Evolutionary conservation across 2,888 invertebrate genomes (phyloP).

Genomic region (Ceramica pisi): DNA sequence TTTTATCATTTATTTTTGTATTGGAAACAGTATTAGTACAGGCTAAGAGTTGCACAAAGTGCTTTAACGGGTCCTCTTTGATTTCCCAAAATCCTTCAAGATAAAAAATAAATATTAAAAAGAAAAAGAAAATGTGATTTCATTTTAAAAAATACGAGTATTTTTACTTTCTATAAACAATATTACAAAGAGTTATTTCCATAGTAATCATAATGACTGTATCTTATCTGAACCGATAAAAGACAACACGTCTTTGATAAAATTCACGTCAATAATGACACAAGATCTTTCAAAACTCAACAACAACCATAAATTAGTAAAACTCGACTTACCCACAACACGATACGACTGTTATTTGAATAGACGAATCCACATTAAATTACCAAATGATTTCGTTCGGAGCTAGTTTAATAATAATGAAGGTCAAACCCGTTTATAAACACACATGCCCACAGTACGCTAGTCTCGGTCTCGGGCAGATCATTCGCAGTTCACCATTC

Average conservation of each 20-base stretch:
- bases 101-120: too few species aligned
- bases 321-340: constrained; percentile 13
- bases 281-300: neutral
- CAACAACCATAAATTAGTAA: constrained; percentile 1
- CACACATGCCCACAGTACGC: neutral
- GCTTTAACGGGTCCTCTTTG: too few species aligned
- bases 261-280: neutral
- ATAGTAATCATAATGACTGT: neutral
- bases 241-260: neutral
- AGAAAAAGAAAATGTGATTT: too few species aligned
- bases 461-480: constrained; percentile 6
- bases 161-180: too few species aligned
- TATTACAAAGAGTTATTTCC: too few species aligned
- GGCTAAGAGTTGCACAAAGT: too few species aligned
- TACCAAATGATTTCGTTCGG: constrained; percentile 7
- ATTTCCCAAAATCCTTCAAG: too few species aligned
- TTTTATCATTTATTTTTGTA: too few species aligned
- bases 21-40: too few species aligned
- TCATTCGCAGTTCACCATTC: constrained; percentile 2
- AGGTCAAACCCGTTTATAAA: constrained; percentile 44
- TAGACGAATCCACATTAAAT: neutral
- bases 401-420: constrained; percentile 19
- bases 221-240: neutral
- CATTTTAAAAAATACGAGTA: too few species aligned
- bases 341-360: constrained; percentile 25